Percentiles rank a stretch among this genome's conserved stretches.
Evolutionary conservation across 1,140 invertebrate genomes (phyloP).

Genomic region (Thaumatotibia leucotreta): DNA sequence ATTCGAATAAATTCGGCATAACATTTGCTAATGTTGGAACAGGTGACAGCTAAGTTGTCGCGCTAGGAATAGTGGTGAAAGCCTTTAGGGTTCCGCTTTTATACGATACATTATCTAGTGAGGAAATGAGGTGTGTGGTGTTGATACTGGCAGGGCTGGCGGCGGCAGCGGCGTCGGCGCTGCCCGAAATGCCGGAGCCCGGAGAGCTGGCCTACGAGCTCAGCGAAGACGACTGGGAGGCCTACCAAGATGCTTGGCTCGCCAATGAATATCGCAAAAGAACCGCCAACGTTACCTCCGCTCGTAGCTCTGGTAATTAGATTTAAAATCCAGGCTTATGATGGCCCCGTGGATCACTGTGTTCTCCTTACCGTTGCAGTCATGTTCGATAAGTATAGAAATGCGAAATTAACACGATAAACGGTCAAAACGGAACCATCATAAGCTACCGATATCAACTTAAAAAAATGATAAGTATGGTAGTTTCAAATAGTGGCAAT

Average conservation of each 20-base stretch:
- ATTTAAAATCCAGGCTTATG: neutral
- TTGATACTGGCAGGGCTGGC: neutral
- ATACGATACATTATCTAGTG: neutral
- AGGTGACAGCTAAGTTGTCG: neutral
- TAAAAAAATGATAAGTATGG: no score
- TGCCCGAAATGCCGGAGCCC: slow-evolving; percentile 14
- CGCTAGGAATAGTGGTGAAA: neutral
- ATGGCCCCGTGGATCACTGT: no score
- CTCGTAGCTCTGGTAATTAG: slow-evolving; percentile 38
- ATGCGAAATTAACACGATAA: no score
- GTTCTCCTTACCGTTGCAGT: no score
- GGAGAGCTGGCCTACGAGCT: slow-evolving; percentile 30
- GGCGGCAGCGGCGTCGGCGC: neutral
- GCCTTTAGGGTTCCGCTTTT: neutral
- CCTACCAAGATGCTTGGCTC: slow-evolving; percentile 58
- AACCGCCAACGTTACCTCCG: slow-evolving; percentile 25
- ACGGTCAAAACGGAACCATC: no score
- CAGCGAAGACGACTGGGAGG: slow-evolving; percentile 57
- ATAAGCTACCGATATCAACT: no score
- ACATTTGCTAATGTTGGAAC: neutral
- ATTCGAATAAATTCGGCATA: neutral
- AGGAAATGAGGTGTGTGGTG: neutral
- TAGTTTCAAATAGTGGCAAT: no score
- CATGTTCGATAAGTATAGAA: no score
- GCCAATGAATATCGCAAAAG: slow-evolving; percentile 36